Evolutionary conservation across 2,888 invertebrate species (phyloP), one percentile per base, ranked within the genome.

Genomic region (Neocrepidodera transversa): DNA sequence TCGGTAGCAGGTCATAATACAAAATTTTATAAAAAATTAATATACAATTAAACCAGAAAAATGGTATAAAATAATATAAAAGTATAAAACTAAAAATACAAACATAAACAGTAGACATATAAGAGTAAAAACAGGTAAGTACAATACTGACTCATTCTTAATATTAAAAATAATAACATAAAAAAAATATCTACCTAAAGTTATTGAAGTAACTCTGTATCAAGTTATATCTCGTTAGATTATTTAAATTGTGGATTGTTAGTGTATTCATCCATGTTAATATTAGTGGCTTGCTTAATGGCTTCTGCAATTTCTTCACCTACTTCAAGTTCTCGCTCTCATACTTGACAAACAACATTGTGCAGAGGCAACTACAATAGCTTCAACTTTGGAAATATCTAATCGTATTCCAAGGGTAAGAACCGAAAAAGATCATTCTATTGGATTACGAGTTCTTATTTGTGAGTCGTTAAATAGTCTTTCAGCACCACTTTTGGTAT

Each of bases 401-500:
- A 70, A 32, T 6, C 71, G 20, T 18, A 75, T 63, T 14, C 73
- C 74, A 17, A 71, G 16, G 10, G 71, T 65, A 35, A 74, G 52
- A 11, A 69, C 60, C 17, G 74, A 74, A 64, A 32, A 32, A 11
- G 50, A 66, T 42, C 72, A 42, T 62, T 72, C 69, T 6, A 70
- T 51, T 10, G 62, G 50, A 53, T 71, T 69, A 43, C 72, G 53
- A 6, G 69, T 72, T n/a, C n/a, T n/a, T n/a, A n/a, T n/a, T n/a
- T n/a, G n/a, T n/a, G n/a, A n/a, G n/a, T n/a, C n/a, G n/a, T 71
- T 70, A 57, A 58, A 72, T 2, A 67, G 40, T 10, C 61, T 36
- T 59, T 70, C 67, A 13, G 56, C 63, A 11, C 18, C 54, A 2
- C 57, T 60, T 36, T 28, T 20, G 14, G 65, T 60, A 53, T 67